These are phyloP conservation scores for Nematostella vectensis DNA, from an alignment of 92 coral and sea anemone species.

Conservation along the genomic window DNA sequence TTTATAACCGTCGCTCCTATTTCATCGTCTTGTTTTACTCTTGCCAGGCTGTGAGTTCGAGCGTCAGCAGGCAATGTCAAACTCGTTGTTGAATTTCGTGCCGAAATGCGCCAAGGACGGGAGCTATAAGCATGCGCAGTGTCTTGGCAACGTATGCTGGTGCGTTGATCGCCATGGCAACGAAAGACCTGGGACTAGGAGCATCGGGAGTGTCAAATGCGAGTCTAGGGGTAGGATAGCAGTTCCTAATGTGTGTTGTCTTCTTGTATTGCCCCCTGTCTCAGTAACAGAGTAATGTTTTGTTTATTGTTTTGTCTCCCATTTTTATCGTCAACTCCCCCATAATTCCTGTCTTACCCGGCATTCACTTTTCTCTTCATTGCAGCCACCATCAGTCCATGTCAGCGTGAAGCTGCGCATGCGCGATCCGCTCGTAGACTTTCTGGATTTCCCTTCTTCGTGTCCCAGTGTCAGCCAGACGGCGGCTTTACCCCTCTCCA, in stretches of 20 bases:
- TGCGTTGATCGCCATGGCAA: slow-evolving; percentile 61
- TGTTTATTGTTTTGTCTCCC: too few species aligned
- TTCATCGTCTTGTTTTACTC: too few species aligned
- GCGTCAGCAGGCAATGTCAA: not conserved
- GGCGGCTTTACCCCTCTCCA: slow-evolving; percentile 54
- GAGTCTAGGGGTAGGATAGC: slow-evolving; percentile 24
- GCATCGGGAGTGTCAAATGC: slow-evolving; percentile 26
- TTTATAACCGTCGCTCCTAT: too few species aligned
- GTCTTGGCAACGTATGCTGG: slow-evolving; percentile 61
- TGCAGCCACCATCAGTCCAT: slow-evolving; percentile 28
- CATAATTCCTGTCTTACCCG: too few species aligned
- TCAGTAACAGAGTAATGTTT: too few species aligned
- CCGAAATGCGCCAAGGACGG: slow-evolving; percentile 57
- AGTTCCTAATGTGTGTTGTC: too few species aligned
- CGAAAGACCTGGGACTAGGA: slow-evolving; percentile 54
- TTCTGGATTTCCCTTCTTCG: slow-evolving; percentile 30
- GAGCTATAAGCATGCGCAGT: slow-evolving; percentile 40
- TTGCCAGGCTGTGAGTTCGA: slow-evolving; percentile 10
- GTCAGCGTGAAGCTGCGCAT: too few species aligned
- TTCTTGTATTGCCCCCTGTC: too few species aligned
- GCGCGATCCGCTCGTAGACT: slow-evolving; percentile 40
- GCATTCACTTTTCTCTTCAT: too few species aligned
- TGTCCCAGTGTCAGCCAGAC: slow-evolving; percentile 39
- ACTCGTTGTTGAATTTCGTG: slow-evolving; percentile 27
- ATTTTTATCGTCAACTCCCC: too few species aligned